A percentile compares a stretch with the other conserved stretches of the same genome.
phyloP scores from a whole-genome alignment of 2,888 invertebrate genomes.

The Seira musarum region DNA sequence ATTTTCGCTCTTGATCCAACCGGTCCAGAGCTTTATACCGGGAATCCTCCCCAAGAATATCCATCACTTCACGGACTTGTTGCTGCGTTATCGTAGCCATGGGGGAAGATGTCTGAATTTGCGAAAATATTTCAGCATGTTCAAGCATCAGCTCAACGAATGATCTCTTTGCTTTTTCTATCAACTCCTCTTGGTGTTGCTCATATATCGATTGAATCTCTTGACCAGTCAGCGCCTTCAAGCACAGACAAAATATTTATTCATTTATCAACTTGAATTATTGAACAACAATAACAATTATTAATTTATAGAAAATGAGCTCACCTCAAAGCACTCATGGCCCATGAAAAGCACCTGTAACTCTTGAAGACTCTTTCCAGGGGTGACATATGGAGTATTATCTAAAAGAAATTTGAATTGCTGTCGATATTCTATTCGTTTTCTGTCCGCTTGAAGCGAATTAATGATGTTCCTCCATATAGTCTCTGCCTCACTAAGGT shows the following conservation, averaged over 20 bases:
- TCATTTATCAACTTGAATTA: too few species aligned
- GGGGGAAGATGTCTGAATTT: constrained; percentile 91
- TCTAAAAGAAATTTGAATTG: constrained; percentile 94
- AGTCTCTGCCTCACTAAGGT: constrained; percentile 91
- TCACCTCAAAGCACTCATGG: constrained; percentile 64
- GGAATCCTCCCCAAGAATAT: constrained; percentile 92
- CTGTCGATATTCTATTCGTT: constrained; percentile 94
- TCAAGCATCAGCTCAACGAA: constrained; percentile 88
- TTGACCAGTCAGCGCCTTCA: constrained; percentile 83
- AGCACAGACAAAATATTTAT: too few species aligned
- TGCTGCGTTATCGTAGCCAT: constrained; percentile 94
- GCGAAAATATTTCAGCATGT: constrained; percentile 93
- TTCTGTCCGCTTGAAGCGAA: constrained; percentile 92
- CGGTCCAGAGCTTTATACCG: constrained; percentile 95
- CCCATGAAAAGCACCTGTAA: constrained; percentile 69
- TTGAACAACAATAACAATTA: too few species aligned
- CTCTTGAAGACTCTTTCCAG: constrained; percentile 68
- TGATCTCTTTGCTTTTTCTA: constrained; percentile 81
- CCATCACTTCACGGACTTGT: constrained; percentile 93
- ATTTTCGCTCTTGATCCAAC: constrained; percentile 93
- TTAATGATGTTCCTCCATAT: constrained; percentile 94
- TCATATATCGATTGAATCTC: constrained; percentile 95
- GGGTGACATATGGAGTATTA: constrained; percentile 93
- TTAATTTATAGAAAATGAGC: too few species aligned
- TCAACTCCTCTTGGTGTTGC: constrained; percentile 91